Evolutionary conservation across 2,797 vertebrate species (phyloP), one percentile per base, ranked within the genome.

Genomic region (Gallinago nigripennis): DNA sequence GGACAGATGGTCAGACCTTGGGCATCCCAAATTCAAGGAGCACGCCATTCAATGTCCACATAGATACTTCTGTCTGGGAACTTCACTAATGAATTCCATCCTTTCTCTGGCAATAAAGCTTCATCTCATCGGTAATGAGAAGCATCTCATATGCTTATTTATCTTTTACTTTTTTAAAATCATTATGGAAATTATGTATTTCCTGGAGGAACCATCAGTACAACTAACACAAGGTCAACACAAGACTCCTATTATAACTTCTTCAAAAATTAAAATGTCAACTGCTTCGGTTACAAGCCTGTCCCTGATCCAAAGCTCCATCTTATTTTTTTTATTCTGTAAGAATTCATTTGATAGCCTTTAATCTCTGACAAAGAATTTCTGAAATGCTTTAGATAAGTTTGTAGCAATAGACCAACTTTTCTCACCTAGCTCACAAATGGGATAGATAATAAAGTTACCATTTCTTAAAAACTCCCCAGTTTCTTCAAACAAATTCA

Each of bases 331-430:
- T 82, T 53, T 37, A 63, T 18, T 79, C 75, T 63, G 9, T 50
- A 9, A 73, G 30, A 81, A 88, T 20, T 43, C 21, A 80, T 51
- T 80, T 18, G 39, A 33, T 17, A 79, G n/a, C 31, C n/a, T 94
- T 92, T 72, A 81, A 89, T 56, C 35, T 86, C 81, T 50, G 51
- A 48, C 28, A 76, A 82, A 28, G 31, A 91, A 86, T 78, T 83
- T 79, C 41, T 81, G 68, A 92, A 87, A 78, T 31, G 56, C 23
- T 82, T 24, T 80, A 92, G 23, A n/a, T 19, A 80, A 28, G 4
- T 61, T 64, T 41, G 28, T 45, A 50, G 37, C 53, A 61, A n/a
- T n/a, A 80, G 27, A 88, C 11, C 23, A 35, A 60, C 72, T 77
- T 91, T 91, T 48, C 20, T 84, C 58, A 79, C 33, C 54, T 54